A percentile compares a stretch with the other conserved stretches of the same genome.
These are phyloP conservation scores for Gouania willdenowi DNA, from an alignment of 2,797 vertebrate genomes.

Conservation along the genomic window DNA sequence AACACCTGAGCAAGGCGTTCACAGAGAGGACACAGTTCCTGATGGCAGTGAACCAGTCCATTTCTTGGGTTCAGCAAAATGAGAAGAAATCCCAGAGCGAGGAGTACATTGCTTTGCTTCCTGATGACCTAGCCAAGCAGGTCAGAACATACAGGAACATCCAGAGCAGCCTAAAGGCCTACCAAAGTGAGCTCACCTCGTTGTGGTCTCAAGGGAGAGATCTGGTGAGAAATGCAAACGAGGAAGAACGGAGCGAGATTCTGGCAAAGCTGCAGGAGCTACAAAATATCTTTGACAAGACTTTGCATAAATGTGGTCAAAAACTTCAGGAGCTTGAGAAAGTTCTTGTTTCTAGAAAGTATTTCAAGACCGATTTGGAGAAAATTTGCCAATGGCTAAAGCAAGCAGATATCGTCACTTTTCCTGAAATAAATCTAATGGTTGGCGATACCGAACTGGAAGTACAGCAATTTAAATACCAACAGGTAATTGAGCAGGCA, in stretches of 20 bases:
- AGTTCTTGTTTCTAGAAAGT: constrained; percentile 86
- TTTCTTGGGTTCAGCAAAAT: constrained; percentile 90
- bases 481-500: constrained; percentile 88
- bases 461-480: constrained; percentile 83
- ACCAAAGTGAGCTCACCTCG: constrained; percentile 86
- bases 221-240: constrained; percentile 87
- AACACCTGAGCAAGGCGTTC: constrained; percentile 91
- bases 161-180: constrained; percentile 88
- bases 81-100: constrained; percentile 86
- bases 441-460: constrained; percentile 81
- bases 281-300: constrained; percentile 85
- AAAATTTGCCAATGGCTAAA: constrained; percentile 94
- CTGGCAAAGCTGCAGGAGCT: constrained; percentile 88
- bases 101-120: constrained; percentile 87
- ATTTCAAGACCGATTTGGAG: constrained; percentile 95
- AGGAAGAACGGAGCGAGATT: constrained; percentile 88
- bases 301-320: constrained; percentile 86
- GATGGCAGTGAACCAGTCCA: constrained; percentile 85
- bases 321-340: constrained; percentile 92
- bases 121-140: constrained; percentile 90
- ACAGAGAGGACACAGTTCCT: constrained; percentile 95
- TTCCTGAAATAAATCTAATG: constrained; percentile 93
- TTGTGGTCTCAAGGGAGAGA: constrained; percentile 92
- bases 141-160: constrained; percentile 84
- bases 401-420: constrained; percentile 90